Percentiles rank a stretch among this genome's conserved stretches.
Conservation (phyloP, 2,113 vertebrate species). For the Noturus placidus region DNA sequence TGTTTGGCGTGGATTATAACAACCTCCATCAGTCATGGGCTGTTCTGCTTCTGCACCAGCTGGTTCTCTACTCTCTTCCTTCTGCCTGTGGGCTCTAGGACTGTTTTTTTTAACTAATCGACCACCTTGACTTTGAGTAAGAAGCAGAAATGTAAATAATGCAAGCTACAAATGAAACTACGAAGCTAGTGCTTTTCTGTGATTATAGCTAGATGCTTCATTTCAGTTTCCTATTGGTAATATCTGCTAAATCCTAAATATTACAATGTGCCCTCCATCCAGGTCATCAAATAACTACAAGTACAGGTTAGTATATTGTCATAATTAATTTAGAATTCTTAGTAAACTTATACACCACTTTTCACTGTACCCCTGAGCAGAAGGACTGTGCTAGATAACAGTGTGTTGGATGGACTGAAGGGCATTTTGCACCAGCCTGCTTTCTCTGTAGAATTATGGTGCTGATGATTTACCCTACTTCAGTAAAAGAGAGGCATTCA, state of each 20-base stretch:
- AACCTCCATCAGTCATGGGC: constrained; percentile 17
- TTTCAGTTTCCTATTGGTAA: background rate
- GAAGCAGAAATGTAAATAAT: background rate
- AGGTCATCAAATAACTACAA: background rate
- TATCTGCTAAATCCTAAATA: constrained; percentile 1
- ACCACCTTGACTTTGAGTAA: background rate
- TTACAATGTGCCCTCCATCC: background rate
- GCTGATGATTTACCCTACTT: constrained; percentile 53
- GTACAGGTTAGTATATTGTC: background rate
- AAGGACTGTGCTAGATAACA: background rate
- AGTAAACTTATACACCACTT: background rate
- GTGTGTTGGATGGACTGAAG: constrained; percentile 36
- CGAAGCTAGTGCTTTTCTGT: background rate
- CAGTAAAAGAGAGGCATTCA: constrained; percentile 56
- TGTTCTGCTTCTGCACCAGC: constrained; percentile 13
- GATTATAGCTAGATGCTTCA: background rate
- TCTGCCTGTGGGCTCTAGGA: background rate
- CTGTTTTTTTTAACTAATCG: background rate
- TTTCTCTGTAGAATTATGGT: constrained; percentile 53
- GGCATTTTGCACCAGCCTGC: constrained; percentile 49
- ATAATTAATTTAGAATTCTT: background rate
- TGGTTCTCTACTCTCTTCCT: background rate
- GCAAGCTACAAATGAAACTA: background rate
- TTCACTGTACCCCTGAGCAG: background rate
- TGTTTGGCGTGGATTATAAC: constrained; percentile 1